These are phyloP conservation scores for Paramuricea clavata DNA, from an alignment of 92 coral and sea anemone genomes.

Conservation along the genomic window DNA sequence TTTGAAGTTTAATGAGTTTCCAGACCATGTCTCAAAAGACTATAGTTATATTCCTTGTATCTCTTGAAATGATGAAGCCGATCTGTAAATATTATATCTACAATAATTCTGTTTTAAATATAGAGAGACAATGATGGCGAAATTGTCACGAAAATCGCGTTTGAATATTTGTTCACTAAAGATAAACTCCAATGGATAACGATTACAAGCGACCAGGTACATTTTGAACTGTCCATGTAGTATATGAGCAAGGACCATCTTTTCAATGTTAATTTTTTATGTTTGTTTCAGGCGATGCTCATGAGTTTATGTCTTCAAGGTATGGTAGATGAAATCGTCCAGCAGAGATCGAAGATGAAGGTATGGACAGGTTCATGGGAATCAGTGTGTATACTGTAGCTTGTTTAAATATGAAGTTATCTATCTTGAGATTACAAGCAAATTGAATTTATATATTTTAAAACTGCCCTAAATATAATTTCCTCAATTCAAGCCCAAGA, in stretches of 20 bases:
- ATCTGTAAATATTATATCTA: background rate
- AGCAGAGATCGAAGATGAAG: background rate
- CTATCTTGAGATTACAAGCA: too few species aligned
- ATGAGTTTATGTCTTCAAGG: conserved; percentile 93
- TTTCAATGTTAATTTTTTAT: background rate
- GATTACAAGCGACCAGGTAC: conserved; percentile 85
- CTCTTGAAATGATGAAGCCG: background rate
- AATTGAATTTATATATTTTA: too few species aligned
- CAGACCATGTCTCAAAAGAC: too few species aligned
- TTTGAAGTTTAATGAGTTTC: too few species aligned
- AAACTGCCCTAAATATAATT: too few species aligned
- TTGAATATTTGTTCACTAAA: conserved; percentile 84
- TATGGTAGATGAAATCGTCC: conserved; percentile 91
- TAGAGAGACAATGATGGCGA: conserved; percentile 70
- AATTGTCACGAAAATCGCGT: conserved; percentile 82
- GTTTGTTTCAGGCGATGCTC: conserved; percentile 77
- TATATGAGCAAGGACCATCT: too few species aligned
- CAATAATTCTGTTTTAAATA: background rate
- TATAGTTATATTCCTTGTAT: background rate
- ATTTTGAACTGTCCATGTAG: too few species aligned
- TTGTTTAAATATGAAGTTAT: too few species aligned
- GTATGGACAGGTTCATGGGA: too few species aligned
- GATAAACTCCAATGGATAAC: conserved; percentile 89
- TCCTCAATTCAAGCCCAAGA: too few species aligned
- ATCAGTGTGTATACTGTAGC: too few species aligned